These are phyloP conservation scores for Thryonomys swinderianus DNA, from an alignment of 2,113 vertebrate genomes.

Conservation along the genomic window DNA sequence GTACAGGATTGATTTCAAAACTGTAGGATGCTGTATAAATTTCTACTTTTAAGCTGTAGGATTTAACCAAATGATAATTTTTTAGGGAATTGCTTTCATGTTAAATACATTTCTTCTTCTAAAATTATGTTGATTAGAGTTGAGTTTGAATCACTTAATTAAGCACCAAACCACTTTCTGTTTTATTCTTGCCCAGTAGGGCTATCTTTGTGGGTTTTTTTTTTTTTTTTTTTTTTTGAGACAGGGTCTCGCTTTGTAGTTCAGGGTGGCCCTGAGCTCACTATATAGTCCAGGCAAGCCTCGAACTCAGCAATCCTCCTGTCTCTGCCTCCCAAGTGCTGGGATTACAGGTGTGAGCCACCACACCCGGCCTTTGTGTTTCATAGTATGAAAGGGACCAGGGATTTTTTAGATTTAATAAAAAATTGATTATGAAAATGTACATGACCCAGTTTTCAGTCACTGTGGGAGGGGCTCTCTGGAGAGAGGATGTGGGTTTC, in stretches of 20 bases:
- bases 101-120: background rate
- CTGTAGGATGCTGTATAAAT: background rate
- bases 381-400: background rate
- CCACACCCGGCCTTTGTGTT: no score
- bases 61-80: constrained; percentile 47
- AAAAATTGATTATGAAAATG: background rate
- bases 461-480: background rate
- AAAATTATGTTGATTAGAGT: constrained; percentile 19
- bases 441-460: background rate
- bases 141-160: constrained; percentile 7
- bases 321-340: no score
- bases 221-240: no score
- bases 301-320: no score
- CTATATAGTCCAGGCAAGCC: no score
- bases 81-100: background rate
- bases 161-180: background rate
- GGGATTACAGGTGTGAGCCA: no score
- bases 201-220: no score
- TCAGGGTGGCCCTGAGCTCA: no score
- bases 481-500: background rate
- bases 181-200: background rate
- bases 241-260: no score
- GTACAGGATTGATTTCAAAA: constrained; percentile 14
- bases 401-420: background rate
- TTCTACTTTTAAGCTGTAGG: constrained; percentile 9